Conservation (phyloP, 92 coral and sea anemone species). For the Nematostella vectensis region DNA sequence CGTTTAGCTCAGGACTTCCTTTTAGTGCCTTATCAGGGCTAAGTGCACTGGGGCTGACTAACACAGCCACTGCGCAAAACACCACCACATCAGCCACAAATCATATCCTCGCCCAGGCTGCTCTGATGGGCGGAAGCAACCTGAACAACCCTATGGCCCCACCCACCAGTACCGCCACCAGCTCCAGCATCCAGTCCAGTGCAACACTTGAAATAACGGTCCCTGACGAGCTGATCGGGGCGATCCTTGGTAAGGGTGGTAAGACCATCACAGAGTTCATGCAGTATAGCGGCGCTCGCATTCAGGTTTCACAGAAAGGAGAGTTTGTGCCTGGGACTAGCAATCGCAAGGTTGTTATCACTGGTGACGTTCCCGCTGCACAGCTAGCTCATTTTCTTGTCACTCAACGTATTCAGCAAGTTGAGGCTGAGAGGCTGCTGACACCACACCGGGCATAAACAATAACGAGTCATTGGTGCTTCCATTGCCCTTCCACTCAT, state of each 20-base stretch:
- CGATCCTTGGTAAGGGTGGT: constrained; percentile 93
- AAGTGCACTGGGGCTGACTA: constrained; percentile 81
- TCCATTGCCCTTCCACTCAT: too few species aligned
- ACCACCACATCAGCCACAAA: constrained; percentile 52
- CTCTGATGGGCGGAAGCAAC: constrained; percentile 78
- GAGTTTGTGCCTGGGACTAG: constrained; percentile 94
- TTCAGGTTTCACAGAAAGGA: constrained; percentile 96
- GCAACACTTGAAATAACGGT: constrained; percentile 96
- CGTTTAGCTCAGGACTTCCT: constrained; percentile 42
- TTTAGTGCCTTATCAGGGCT: constrained; percentile 39
- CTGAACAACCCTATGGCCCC: constrained; percentile 59
- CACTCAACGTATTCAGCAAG: constrained; percentile 92
- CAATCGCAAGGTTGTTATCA: constrained; percentile 95
- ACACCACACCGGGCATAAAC: constrained; percentile 15
- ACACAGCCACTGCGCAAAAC: constrained; percentile 40
- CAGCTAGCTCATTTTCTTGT: constrained; percentile 96
- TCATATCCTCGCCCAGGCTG: constrained; percentile 88
- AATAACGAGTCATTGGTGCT: too few species aligned
- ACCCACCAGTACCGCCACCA: constrained; percentile 60
- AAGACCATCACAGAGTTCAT: constrained; percentile 94
- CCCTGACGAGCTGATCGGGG: constrained; percentile 94
- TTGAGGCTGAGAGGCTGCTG: constrained; percentile 75
- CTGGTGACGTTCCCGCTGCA: constrained; percentile 89
- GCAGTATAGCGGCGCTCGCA: constrained; percentile 97
- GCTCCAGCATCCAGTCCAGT: constrained; percentile 77